Percentiles rank a stretch among this genome's conserved stretches.
These are phyloP conservation scores for Lamellibrachia luymesi DNA, from an alignment of 1,140 invertebrate genomes.

Conservation along the genomic window DNA sequence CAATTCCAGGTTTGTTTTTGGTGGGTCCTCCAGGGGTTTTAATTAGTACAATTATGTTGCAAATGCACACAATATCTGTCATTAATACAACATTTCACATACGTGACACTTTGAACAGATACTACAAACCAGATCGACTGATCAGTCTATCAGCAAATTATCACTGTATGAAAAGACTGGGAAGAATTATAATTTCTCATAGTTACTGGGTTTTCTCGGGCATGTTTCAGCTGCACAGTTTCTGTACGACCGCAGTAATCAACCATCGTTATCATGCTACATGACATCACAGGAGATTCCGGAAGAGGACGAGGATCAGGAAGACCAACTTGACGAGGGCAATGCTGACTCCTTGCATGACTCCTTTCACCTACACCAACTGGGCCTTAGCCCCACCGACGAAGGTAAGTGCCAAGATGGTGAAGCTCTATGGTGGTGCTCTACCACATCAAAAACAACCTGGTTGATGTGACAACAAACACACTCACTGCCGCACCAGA, in stretches of 20 bases:
- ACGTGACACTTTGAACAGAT: neutral
- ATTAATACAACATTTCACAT: neutral
- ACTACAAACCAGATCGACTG: neutral
- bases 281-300: slow-evolving; percentile 66
- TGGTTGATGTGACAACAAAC: too few relatives aligned
- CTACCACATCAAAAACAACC: too few relatives aligned
- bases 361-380: slow-evolving; percentile 48
- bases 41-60: too few relatives aligned
- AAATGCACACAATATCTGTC: neutral
- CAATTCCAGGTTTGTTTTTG: neutral
- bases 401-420: slow-evolving; percentile 31
- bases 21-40: too few relatives aligned
- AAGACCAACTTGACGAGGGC: slow-evolving; percentile 58
- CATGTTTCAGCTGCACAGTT: slow-evolving; percentile 66
- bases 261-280: slow-evolving; percentile 69
- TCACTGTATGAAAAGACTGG: neutral
- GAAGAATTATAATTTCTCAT: neutral
- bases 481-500: too few relatives aligned
- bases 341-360: slow-evolving; percentile 36
- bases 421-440: too few relatives aligned
- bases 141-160: neutral
- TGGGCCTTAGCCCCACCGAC: slow-evolving; percentile 47
- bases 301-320: slow-evolving; percentile 56
- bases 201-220: neutral
- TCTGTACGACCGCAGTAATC: slow-evolving; percentile 76